Evolutionary conservation across 2,113 vertebrate species (phyloP), one percentile per base, ranked within the genome.

Genomic region (Nothocercus nigrocapillus): DNA sequence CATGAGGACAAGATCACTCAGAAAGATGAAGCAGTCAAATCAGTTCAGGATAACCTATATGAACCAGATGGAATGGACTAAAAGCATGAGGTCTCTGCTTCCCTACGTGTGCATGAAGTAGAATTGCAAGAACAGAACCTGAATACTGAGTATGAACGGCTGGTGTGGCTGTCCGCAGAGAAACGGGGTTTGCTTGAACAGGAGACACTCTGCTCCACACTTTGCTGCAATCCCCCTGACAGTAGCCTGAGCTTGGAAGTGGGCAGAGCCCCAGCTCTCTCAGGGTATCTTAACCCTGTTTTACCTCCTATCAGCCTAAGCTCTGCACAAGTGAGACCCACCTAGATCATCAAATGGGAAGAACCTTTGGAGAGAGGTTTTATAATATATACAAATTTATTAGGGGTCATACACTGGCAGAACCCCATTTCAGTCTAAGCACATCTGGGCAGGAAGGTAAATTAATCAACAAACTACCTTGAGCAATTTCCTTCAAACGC

Each of bases 51-150:
- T 27, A 86, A 79, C 40, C 30, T 15, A 4, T 19, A 36, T 0
- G 0, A 0, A 13, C 61, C 4, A 2, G 1, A 5, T 0, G 11
- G 72, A 61, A 5, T 0, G 11, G 68, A 56, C 25, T 2, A 4
- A 62, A 56, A 64, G 19, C 21, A 30, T 40, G 20, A 54, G 63
- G 44, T 8, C 56, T 67, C 34, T 9, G 0, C 16, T 49, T 62
- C 44, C 28, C 7, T 56, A 44, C 32, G 22, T 62, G 34, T 61
- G 64, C 18, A 34, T 24, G 56, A 70, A 12, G 54, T 6, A 69
- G 54, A 40, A 11, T 1, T 30, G 42, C 91, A 59, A 44, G 22
- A 56, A 59, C 10, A 61, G 69, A 68, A 44, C 12, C 30, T 30
- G 69, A 66, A 34, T 0, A 3, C 10, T n/a, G 58, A 69, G 69